These are phyloP conservation scores for Tridacna crocea DNA, from an alignment of 2,888 invertebrate species.

Conservation along the genomic window DNA sequence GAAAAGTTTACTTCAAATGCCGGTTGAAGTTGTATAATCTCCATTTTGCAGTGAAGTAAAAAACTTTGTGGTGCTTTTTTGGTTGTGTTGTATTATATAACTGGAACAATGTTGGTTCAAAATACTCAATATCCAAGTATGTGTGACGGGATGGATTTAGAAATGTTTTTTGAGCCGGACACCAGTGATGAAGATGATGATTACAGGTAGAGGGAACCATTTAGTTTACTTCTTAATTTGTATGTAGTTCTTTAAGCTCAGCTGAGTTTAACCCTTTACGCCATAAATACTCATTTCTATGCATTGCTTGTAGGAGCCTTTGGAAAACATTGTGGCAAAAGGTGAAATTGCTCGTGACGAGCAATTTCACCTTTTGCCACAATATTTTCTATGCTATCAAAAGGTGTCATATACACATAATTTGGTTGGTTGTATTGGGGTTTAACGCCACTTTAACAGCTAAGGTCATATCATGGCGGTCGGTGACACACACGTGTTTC, in stretches of 20 bases:
- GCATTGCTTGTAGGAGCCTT: too few relatives aligned
- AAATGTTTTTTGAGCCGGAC: conserved; percentile 42
- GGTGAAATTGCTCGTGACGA: too few relatives aligned
- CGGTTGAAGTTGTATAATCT: background rate
- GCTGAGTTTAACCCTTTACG: background rate
- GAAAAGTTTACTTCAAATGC: too few relatives aligned
- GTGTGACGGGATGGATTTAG: conserved; percentile 59
- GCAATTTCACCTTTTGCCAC: too few relatives aligned
- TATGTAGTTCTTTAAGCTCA: background rate
- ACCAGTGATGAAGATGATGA: conserved; percentile 57
- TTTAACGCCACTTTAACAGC: too few relatives aligned
- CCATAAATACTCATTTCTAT: too few relatives aligned
- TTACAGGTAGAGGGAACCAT: conserved; percentile 42
- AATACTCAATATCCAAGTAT: conserved; percentile 46
- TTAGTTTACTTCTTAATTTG: background rate
- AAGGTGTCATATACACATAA: too few relatives aligned
- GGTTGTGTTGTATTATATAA: background rate
- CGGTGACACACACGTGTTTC: too few relatives aligned
- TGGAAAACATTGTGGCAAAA: too few relatives aligned
- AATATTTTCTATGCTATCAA: too few relatives aligned
- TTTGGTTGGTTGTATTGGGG: too few relatives aligned
- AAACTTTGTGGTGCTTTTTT: background rate
- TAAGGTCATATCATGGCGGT: too few relatives aligned
- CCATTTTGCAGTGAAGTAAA: background rate
- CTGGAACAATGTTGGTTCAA: conserved; percentile 37